Conservation (phyloP, 2,888 invertebrate genomes). For the Ptychoptera contaminata region DNA sequence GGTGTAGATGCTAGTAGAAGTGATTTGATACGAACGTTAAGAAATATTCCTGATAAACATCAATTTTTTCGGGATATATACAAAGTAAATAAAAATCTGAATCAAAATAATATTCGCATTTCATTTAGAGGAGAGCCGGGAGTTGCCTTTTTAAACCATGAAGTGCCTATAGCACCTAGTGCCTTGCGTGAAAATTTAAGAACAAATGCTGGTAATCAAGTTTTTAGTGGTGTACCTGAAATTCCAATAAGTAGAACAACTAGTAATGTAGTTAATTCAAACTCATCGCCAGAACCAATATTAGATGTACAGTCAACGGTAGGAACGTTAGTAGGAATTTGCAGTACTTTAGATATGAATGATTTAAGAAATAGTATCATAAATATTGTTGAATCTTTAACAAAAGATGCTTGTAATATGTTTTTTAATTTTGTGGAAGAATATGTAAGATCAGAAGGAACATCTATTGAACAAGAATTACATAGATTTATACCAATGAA, state of each 20-base stretch:
- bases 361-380: conserved; percentile 1
- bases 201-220: not conserved
- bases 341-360: not conserved
- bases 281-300: not conserved
- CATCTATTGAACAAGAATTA: not conserved
- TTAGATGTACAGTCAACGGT: not conserved
- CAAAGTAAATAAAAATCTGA: conserved; percentile 14
- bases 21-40: conserved; percentile 23
- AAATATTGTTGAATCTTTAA: conserved; percentile 1
- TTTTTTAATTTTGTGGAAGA: conserved; percentile 2
- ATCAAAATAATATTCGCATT: conserved; percentile 15
- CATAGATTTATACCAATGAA: not conserved
- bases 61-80: conserved; percentile 24
- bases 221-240: not conserved
- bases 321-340: not conserved
- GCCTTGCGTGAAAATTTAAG: conserved; percentile 17
- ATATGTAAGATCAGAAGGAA: not conserved
- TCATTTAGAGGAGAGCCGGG: conserved; percentile 17
- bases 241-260: not conserved
- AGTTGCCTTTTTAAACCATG: conserved; percentile 19
- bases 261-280: not conserved
- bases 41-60: conserved; percentile 20
- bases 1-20: conserved; percentile 17
- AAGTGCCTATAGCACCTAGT: conserved; percentile 16
- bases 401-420: not conserved